Base-by-base conservation (phyloP, 2,113 vertebrate species). In the Protobothrops flavoviridis region DNA sequence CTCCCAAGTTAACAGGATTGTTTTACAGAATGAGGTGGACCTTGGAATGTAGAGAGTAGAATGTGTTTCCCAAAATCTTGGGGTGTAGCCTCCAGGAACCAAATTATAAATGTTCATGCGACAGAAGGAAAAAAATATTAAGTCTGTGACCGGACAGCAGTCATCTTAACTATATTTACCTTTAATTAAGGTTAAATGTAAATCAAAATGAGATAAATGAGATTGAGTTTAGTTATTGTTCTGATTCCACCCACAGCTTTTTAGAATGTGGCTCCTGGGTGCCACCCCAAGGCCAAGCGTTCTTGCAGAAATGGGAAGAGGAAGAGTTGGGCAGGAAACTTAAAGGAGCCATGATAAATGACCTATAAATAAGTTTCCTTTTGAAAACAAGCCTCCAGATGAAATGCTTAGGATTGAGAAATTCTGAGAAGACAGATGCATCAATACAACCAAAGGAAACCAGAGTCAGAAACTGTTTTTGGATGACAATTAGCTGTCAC, bases 331-430 rank as follows among this genome's bases (percentile, higher is more conserved):
- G 93, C 90, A n/a, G 92, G 93, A 91, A 95, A 91, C 13, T 6
- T 94, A 74, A 88, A 94, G 90, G 55, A 92, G 91, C 69, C 64
- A n/a, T 95, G 94, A 96, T 95, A 96, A 95, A 95, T 33, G 57
- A 90, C 15, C 9, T 90, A 95, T 96, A 95, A 96, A 96, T 93
- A 95, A 95, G 88, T 0, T 88, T 0, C 52, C 87, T 94, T 95
- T 95, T 92, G 91, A 95, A 95, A 88, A 85, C 92, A 89, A 93
- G 91, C 87, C 93, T 93, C 92, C 55, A 59, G 5, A 61, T 95
- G 94, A 81, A 94, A 93, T 96, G 90, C 94, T 95, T 93, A 91
- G 81, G 94, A 90, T 57, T n/a, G 59, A 95, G 90, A 94, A 95
- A 92, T 95, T 52, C 90, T 95, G 81, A 91, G 2, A 93, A 56